phyloP scores from a whole-genome alignment of 2,113 vertebrate species.

The Poeciliopsis prolifica region DNA sequence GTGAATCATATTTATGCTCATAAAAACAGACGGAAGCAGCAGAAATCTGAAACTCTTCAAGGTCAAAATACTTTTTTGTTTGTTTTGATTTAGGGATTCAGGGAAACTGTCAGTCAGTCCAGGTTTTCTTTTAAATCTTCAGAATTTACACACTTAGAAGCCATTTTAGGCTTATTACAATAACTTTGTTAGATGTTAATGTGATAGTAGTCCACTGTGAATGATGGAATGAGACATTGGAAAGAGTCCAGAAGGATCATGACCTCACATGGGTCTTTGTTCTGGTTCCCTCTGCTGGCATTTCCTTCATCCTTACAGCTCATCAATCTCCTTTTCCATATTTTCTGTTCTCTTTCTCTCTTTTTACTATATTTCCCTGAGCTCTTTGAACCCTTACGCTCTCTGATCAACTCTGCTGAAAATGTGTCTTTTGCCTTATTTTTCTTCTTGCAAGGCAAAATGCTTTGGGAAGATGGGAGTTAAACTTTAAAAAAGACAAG shows the following conservation, averaged over 20 bases:
- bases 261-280: slow-evolving; percentile 56
- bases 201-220: neutral
- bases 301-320: slow-evolving; percentile 41
- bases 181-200: neutral
- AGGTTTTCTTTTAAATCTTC: neutral
- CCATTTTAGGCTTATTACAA: neutral
- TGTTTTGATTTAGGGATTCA: no score
- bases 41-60: neutral
- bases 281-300: slow-evolving; percentile 32
- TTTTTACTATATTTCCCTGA: slow-evolving; percentile 9
- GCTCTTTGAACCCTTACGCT: slow-evolving; percentile 11
- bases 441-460: neutral
- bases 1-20: neutral
- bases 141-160: neutral
- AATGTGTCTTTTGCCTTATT: slow-evolving; percentile 20
- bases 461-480: slow-evolving; percentile 6
- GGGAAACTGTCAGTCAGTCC: neutral
- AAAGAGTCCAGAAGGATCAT: slow-evolving; percentile 43
- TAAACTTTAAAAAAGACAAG: slow-evolving; percentile 38
- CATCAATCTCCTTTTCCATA: slow-evolving; percentile 35
- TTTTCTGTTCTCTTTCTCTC: neutral
- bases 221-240: slow-evolving; percentile 26
- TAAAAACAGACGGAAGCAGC: neutral
- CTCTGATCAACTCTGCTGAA: slow-evolving; percentile 21
- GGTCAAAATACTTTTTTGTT: neutral